Conservation (phyloP, 2,888 invertebrate species). For the Agonopterix heracliana region DNA sequence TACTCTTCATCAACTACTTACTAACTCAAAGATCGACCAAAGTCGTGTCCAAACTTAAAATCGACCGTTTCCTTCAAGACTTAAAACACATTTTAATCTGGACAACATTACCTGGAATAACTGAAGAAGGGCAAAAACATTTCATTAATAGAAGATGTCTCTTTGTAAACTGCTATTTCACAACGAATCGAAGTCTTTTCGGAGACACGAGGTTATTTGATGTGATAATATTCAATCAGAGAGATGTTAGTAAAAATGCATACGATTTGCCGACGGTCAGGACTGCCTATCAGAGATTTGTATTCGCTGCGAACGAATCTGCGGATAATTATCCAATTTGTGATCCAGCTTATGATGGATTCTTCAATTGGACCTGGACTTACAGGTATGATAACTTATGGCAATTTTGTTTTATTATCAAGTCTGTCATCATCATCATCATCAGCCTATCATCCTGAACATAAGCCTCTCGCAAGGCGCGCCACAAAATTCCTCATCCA, state of each 20-base stretch:
- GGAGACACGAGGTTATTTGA: constrained; percentile 49
- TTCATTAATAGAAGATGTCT: constrained; percentile 36
- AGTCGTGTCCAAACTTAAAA: constrained; percentile 18
- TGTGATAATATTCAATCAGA: constrained; percentile 47
- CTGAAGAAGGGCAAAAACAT: constrained; percentile 34
- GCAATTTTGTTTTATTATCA: background rate
- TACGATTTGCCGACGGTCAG: constrained; percentile 31
- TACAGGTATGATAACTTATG: constrained; percentile 37
- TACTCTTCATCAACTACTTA: constrained; percentile 20
- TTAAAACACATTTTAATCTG: constrained; percentile 53
- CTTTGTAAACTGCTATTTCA: constrained; percentile 49
- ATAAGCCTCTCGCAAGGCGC: no score
- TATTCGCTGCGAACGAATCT: constrained; percentile 55
- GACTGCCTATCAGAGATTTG: constrained; percentile 45
- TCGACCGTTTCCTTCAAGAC: constrained; percentile 39
- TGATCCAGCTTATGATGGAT: constrained; percentile 39
- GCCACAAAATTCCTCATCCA: background rate
- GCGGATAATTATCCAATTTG: constrained; percentile 54
- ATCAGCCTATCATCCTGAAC: background rate
- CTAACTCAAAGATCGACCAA: constrained; percentile 19
- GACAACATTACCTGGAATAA: constrained; percentile 35
- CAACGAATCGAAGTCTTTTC: constrained; percentile 40
- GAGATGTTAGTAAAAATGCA: constrained; percentile 30
- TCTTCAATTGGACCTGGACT: constrained; percentile 67
- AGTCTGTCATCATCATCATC: no score